A percentile compares a stretch with the other conserved stretches of the same genome.
Conservation (phyloP, 92 coral and sea anemone species). For the Porites cylindrica region DNA sequence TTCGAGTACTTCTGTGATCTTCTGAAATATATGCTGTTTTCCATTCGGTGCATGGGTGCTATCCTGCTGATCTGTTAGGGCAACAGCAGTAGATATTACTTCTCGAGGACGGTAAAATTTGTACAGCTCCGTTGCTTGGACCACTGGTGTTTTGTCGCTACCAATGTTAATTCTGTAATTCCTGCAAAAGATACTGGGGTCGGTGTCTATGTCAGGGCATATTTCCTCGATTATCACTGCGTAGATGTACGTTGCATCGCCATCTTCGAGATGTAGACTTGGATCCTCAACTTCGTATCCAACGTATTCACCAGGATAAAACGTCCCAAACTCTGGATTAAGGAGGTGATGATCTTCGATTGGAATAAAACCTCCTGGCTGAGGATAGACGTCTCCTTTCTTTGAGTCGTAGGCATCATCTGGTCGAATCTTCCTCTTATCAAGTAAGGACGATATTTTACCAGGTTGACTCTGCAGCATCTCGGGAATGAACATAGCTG, state of each 20-base stretch:
- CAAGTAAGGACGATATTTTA: conserved; percentile 47
- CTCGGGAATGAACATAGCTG: conserved; percentile 53
- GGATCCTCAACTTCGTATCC: conserved; percentile 84
- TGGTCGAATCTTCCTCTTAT: conserved; percentile 46
- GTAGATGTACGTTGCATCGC: conserved; percentile 67
- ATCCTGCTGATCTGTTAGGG: conserved; percentile 3
- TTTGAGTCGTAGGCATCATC: conserved; percentile 37
- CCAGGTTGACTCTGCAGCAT: conserved; percentile 42
- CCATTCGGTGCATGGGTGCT: neutral
- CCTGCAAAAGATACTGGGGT: neutral
- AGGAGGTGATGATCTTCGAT: conserved; percentile 68
- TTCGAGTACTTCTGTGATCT: conserved; percentile 52
- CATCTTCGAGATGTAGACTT: conserved; percentile 62
- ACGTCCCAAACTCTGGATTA: conserved; percentile 48
- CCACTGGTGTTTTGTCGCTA: conserved; percentile 45
- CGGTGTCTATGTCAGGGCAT: conserved; percentile 23
- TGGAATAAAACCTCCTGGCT: conserved; percentile 63
- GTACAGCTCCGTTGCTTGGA: conserved; percentile 68
- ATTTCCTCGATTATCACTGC: conserved; percentile 75
- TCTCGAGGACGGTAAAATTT: conserved; percentile 66
- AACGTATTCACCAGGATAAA: conserved; percentile 76
- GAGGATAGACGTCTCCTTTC: conserved; percentile 32
- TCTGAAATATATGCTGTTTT: conserved; percentile 30
- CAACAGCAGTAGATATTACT: conserved; percentile 28
- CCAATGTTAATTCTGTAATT: conserved; percentile 73